These are phyloP conservation scores for Sinotaia quadrata DNA, from an alignment of 2,888 invertebrate genomes.

Conservation along the genomic window DNA sequence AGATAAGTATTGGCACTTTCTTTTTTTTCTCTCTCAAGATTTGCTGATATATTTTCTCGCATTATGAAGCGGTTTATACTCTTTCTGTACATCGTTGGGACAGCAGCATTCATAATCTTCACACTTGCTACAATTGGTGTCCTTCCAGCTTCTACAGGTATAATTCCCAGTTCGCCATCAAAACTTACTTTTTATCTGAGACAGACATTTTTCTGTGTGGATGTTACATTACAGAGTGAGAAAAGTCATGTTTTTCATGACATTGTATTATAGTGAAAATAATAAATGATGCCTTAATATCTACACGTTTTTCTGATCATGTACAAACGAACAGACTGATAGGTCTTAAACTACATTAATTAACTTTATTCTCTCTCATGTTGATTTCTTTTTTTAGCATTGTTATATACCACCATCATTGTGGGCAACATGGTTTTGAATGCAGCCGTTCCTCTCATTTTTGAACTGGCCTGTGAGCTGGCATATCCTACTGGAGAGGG, in stretches of 20 bases:
- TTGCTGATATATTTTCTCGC: slow-evolving; percentile 54
- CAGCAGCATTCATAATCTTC: slow-evolving; percentile 26
- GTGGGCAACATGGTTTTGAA: slow-evolving; percentile 47
- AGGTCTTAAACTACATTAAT: too few relatives aligned
- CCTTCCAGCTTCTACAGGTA: slow-evolving; percentile 48
- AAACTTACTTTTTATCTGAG: too few relatives aligned
- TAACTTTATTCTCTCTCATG: too few relatives aligned
- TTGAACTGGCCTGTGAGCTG: slow-evolving; percentile 58
- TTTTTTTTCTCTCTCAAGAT: slow-evolving; percentile 39
- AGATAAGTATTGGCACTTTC: not conserved
- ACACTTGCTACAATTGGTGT: slow-evolving; percentile 40
- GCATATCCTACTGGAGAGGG: slow-evolving; percentile 59
- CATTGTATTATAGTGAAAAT: too few relatives aligned
- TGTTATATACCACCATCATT: slow-evolving; percentile 50
- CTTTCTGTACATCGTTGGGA: slow-evolving; percentile 26
- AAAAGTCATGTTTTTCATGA: too few relatives aligned
- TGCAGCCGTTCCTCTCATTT: slow-evolving; percentile 53
- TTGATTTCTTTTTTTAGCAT: slow-evolving; percentile 39
- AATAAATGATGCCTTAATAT: too few relatives aligned
- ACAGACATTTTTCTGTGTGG: too few relatives aligned
- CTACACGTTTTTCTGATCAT: too few relatives aligned
- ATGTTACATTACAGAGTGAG: too few relatives aligned
- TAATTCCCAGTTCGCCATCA: not conserved
- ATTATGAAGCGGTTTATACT: slow-evolving; percentile 50
- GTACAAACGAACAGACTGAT: too few relatives aligned